A percentile compares a stretch with the other conserved stretches of the same genome.
These are phyloP conservation scores for Lathamus discolor DNA, from an alignment of 2,113 vertebrate species.

Conservation along the genomic window DNA sequence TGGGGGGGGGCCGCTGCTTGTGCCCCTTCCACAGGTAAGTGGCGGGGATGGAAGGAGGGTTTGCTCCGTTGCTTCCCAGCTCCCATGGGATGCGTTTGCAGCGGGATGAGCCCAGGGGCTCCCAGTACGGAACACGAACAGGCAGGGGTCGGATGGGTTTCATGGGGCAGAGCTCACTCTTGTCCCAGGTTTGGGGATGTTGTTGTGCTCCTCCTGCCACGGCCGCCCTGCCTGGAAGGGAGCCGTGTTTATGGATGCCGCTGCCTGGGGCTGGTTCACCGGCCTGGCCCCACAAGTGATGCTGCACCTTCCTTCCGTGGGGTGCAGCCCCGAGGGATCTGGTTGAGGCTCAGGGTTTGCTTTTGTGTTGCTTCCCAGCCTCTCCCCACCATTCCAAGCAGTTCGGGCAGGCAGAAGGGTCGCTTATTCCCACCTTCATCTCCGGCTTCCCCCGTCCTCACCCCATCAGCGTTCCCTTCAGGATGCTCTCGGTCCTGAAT, in stretches of 20 bases:
- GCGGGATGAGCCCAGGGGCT: not conserved
- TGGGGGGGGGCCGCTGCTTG: not conserved
- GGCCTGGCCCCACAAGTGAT: not conserved
- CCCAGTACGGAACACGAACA: rapidly evolving
- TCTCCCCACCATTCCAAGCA: not conserved
- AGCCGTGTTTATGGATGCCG: rapidly evolving
- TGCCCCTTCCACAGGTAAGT: conserved; percentile 2
- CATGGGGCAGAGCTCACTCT: not conserved
- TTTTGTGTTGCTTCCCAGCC: not conserved
- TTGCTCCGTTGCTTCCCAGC: not conserved
- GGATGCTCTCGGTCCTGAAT: not conserved
- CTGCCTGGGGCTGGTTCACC: not conserved
- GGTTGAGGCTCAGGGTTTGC: not conserved
- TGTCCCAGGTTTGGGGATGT: not conserved
- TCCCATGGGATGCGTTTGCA: rapidly evolving
- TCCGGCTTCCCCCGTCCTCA: not conserved
- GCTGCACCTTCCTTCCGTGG: not conserved
- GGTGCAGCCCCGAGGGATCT: not conserved
- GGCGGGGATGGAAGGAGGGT: not conserved
- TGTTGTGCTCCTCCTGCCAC: not conserved
- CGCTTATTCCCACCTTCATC: not conserved
- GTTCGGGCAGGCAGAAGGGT: not conserved
- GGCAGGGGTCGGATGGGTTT: not conserved
- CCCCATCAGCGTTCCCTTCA: not conserved
- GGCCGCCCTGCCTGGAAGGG: not conserved